These are phyloP conservation scores for Eupeodes latifasciatus DNA, from an alignment of 2,888 invertebrate species.

Conservation along the genomic window DNA sequence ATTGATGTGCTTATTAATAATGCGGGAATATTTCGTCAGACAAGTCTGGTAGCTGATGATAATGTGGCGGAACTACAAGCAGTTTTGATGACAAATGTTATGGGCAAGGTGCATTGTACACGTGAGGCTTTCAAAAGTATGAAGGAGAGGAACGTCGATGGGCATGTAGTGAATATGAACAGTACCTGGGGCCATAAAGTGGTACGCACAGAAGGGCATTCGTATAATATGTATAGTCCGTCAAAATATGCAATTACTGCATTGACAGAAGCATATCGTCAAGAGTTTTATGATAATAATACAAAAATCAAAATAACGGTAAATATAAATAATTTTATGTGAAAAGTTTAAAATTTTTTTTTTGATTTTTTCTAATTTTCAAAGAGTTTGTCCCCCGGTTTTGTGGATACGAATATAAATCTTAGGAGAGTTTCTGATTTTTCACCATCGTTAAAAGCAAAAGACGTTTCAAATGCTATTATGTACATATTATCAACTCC, in stretches of 20 bases:
- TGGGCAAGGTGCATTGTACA: slow-evolving; percentile 85
- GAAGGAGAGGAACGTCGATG: slow-evolving; percentile 84
- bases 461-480: slow-evolving; percentile 38
- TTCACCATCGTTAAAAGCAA: neutral
- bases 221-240: slow-evolving; percentile 83
- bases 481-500: slow-evolving; percentile 38
- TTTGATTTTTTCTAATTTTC: neutral
- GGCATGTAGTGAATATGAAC: slow-evolving; percentile 85
- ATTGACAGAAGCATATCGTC: slow-evolving; percentile 82
- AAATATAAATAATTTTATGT: slow-evolving; percentile 49
- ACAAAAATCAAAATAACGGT: slow-evolving; percentile 82
- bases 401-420: slow-evolving; percentile 81
- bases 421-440: neutral
- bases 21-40: slow-evolving; percentile 83
- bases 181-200: slow-evolving; percentile 83
- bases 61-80: slow-evolving; percentile 81
- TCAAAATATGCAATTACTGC: slow-evolving; percentile 83
- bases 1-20: slow-evolving; percentile 87
- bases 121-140: slow-evolving; percentile 85
- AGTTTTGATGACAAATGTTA: slow-evolving; percentile 85
- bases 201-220: slow-evolving; percentile 80
- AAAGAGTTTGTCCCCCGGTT: slow-evolving; percentile 82
- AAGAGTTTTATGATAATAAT: slow-evolving; percentile 82
- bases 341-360: neutral
- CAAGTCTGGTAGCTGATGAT: slow-evolving; percentile 79